phyloP scores from a whole-genome alignment of 2,797 vertebrate species.

The Danio jaintianensis region DNA sequence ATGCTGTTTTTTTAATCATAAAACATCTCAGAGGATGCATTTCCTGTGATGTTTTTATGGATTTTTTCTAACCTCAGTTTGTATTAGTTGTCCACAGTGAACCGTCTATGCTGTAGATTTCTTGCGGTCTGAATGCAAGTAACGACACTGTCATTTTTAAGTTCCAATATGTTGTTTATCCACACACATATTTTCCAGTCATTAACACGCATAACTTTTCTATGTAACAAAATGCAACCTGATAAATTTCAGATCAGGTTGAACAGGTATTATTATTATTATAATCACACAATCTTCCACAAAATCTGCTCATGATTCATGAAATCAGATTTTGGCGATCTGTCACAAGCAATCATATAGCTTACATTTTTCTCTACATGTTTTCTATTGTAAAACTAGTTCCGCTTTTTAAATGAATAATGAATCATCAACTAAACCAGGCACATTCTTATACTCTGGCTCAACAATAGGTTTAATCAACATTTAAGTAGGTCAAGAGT shows the following conservation, averaged over 20 bases:
- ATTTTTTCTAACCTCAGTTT: conserved; percentile 8
- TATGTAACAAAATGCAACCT: not conserved
- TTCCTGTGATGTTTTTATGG: conserved; percentile 26
- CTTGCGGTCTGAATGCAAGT: not conserved
- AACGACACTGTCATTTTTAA: conserved; percentile 1
- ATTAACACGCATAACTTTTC: not conserved
- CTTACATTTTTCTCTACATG: not conserved
- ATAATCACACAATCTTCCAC: not conserved
- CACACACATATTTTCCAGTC: not conserved
- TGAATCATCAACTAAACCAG: conserved; percentile 7
- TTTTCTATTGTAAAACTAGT: not conserved
- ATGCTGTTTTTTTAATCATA: conserved; percentile 22
- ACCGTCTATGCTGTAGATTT: not conserved
- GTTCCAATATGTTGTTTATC: not conserved
- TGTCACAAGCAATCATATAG: not conserved
- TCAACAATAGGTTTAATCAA: not conserved
- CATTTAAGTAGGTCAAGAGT: conserved; percentile 7
- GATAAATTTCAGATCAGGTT: conserved; percentile 16
- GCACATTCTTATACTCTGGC: not conserved
- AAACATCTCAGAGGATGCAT: not conserved
- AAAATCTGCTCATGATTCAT: conserved; percentile 29
- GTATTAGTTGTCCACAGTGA: not conserved
- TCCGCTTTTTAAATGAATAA: not conserved
- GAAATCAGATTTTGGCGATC: not conserved
- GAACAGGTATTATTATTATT: not conserved